Conservation (phyloP, 1,140 invertebrate genomes). For the Spodoptera litura region DNA sequence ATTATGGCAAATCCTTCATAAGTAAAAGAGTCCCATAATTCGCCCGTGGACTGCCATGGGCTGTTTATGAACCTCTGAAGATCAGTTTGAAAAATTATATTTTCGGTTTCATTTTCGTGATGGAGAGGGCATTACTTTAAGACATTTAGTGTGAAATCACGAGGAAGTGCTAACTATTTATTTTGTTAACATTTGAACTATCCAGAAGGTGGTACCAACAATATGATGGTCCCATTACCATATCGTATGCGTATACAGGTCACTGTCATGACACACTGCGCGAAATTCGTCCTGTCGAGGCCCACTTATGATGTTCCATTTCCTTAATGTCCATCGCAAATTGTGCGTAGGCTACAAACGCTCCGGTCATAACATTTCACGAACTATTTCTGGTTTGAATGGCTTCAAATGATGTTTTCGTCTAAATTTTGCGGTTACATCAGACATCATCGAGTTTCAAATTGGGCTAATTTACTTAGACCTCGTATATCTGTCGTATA, state of each 20-base stretch:
- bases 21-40: too few relatives aligned
- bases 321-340: slow-evolving; percentile 36
- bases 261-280: slow-evolving; percentile 43
- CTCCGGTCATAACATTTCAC: slow-evolving; percentile 20
- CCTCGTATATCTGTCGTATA: too few relatives aligned
- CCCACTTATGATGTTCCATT: slow-evolving; percentile 35
- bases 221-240: neutral
- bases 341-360: slow-evolving; percentile 38
- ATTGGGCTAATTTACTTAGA: too few relatives aligned
- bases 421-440: neutral
- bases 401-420: neutral
- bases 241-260: slow-evolving; percentile 31
- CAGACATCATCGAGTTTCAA: neutral
- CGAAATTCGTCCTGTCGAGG: slow-evolving; percentile 27
- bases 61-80: too few relatives aligned
- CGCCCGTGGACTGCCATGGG: too few relatives aligned
- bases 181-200: neutral
- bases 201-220: neutral
- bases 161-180: too few relatives aligned
- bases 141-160: too few relatives aligned
- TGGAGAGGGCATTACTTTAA: too few relatives aligned
- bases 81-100: too few relatives aligned
- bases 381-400: slow-evolving; percentile 8
- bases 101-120: too few relatives aligned
- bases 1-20: too few relatives aligned